phyloP scores from a whole-genome alignment of 2,797 vertebrate species.

The Bufotes viridis region DNA sequence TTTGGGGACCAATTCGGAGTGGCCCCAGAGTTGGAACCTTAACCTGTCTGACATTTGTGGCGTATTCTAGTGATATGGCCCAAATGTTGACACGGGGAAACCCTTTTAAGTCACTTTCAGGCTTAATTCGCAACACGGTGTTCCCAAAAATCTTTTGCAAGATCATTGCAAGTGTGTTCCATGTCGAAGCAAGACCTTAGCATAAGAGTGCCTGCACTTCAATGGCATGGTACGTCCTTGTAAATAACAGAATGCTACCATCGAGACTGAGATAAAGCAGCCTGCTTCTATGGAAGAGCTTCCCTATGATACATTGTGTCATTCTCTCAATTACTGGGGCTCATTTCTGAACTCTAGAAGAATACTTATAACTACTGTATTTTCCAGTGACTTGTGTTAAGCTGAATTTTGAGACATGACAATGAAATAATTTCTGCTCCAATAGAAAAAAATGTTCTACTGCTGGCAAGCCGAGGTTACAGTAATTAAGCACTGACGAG shows the following conservation, averaged over 20 bases:
- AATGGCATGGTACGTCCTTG: not conserved
- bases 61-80: too few species aligned
- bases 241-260: not conserved
- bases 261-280: not conserved
- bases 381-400: conserved; percentile 88
- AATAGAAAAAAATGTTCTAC: conserved; percentile 68
- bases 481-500: conserved; percentile 85
- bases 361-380: conserved; percentile 81
- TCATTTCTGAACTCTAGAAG: conserved; percentile 64
- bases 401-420: conserved; percentile 79
- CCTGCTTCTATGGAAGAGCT: not conserved
- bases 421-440: conserved; percentile 81
- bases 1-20: too few species aligned
- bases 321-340: not conserved
- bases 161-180: not conserved
- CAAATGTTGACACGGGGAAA: too few species aligned
- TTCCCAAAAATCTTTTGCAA: not conserved
- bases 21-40: too few species aligned
- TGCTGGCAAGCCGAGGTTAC: conserved; percentile 81
- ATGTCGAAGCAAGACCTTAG: not conserved
- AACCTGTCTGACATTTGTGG: too few species aligned
- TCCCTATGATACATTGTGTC: not conserved
- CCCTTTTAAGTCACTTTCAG: not conserved
- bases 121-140: too few species aligned
- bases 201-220: not conserved